These are phyloP conservation scores for Sycophila sp. DNA, from an alignment of 1,140 invertebrate genomes.

Conservation along the genomic window DNA sequence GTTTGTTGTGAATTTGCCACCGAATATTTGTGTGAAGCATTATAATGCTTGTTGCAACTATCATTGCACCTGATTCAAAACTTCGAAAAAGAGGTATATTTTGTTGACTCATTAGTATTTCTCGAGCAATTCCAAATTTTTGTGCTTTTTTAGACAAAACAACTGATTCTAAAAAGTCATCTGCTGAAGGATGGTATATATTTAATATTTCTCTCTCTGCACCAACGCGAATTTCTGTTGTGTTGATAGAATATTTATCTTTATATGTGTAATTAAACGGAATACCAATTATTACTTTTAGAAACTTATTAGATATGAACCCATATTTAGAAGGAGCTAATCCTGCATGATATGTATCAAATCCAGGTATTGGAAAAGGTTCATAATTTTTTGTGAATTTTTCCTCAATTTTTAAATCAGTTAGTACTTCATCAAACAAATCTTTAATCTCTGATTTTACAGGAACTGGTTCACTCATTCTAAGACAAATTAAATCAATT, in stretches of 20 bases:
- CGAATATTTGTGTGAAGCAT: too few relatives aligned
- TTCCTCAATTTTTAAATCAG: conserved; percentile 64
- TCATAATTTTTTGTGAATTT: conserved; percentile 57
- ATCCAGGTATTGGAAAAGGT: conserved; percentile 73
- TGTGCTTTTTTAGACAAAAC: conserved; percentile 78
- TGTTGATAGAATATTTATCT: conserved; percentile 62
- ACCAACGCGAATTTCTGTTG: conserved; percentile 66
- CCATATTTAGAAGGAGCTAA: conserved; percentile 61
- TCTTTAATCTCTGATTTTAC: conserved; percentile 56
- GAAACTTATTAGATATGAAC: too few relatives aligned
- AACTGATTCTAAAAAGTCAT: conserved; percentile 72
- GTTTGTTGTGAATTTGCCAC: too few relatives aligned
- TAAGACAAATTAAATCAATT: conserved; percentile 29
- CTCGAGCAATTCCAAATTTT: conserved; percentile 80
- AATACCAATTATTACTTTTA: conserved; percentile 71
- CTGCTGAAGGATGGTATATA: conserved; percentile 71
- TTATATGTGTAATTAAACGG: conserved; percentile 72
- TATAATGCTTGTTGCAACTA: conserved; percentile 68
- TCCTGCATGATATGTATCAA: conserved; percentile 71
- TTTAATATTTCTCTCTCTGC: conserved; percentile 60
- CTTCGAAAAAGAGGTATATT: conserved; percentile 60
- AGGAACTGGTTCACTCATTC: conserved; percentile 56
- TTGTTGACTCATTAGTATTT: conserved; percentile 72
- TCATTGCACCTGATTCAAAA: conserved; percentile 51
- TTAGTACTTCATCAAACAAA: conserved; percentile 64